Evolutionary conservation across 2,797 vertebrate genomes (phyloP).

Genomic region (Loriculus beryllinus): DNA sequence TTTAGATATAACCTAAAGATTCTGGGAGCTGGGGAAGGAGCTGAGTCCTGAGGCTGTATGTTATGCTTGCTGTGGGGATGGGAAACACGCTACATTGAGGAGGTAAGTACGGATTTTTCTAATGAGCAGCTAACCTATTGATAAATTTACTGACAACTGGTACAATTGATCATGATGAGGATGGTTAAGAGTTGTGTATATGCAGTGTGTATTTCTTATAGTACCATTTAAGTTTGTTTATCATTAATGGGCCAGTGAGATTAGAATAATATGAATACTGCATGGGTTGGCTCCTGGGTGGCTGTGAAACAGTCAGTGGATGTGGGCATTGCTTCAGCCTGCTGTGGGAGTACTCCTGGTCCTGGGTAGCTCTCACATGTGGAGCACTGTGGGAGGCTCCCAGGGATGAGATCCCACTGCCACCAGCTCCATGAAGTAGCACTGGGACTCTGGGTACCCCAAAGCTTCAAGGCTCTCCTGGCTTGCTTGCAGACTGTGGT

Average conservation of each 20-base stretch:
- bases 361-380: accelerated
- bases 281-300: not conserved
- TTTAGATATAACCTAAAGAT: not conserved
- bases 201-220: not conserved
- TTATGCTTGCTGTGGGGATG: not conserved
- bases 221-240: not conserved
- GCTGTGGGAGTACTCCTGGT: not conserved
- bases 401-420: accelerated
- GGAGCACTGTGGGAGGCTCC: not conserved
- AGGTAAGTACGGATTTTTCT: not conserved
- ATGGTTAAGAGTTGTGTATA: not conserved
- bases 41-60: not conserved
- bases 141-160: not conserved
- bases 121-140: not conserved
- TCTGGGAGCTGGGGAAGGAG: not conserved
- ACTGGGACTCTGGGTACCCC: not conserved
- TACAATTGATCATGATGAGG: not conserved
- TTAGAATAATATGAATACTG: not conserved
- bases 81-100: not conserved
- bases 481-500: not conserved
- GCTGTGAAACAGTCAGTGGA: not conserved
- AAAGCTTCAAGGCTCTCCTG: not conserved
- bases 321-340: not conserved
- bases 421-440: not conserved
- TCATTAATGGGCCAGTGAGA: not conserved